Evolutionary conservation across 2,888 invertebrate species (phyloP), one percentile per base, ranked within the genome.

Genomic region (Noctua janthina): DNA sequence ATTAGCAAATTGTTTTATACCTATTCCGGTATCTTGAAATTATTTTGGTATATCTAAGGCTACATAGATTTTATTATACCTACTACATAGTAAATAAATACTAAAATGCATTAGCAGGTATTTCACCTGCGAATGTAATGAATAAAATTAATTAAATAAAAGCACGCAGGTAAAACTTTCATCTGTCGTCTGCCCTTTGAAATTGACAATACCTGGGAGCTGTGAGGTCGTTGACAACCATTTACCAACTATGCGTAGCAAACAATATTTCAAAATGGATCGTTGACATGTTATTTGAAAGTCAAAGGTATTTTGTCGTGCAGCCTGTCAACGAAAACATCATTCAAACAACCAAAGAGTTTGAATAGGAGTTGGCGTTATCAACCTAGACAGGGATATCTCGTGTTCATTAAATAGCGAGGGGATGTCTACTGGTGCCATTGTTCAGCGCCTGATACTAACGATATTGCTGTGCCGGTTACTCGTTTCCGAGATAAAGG

Each of bases 391-490:
- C 82, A 64, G 91, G 88, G 87, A 84, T 89, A 91, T 90, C 90
- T 90, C 88, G 89, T 92, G 92, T 93, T 94, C 92, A 93, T 94
- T 93, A 93, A 88, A 92, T 89, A 91, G 92, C 90, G 91, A 92
- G 92, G 93, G 92, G 90, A 91, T 90, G 92, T 91, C 91, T 92
- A 90, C 90, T 80, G 85, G 87, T 87, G 81, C 92, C 90, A 94
- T 95, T 95, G 95, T 95, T 93, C 90, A 89, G 90, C 88, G 90
- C 87, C 90, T 92, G 94, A 93, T 94, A 92, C 84, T 93, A 93
- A 93, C 92, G 94, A 93, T 95, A 95, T 94, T 93, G 93, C 93
- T 91, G 92, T 91, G 86, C 92, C 92, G 92, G 94, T 94, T 92
- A 88, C 92, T 91, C 91, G 91, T 91, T 92, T 91, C 91, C 84